Base-by-base conservation (phyloP, 2,797 vertebrate species). In the Myotis daubentonii region DNA sequence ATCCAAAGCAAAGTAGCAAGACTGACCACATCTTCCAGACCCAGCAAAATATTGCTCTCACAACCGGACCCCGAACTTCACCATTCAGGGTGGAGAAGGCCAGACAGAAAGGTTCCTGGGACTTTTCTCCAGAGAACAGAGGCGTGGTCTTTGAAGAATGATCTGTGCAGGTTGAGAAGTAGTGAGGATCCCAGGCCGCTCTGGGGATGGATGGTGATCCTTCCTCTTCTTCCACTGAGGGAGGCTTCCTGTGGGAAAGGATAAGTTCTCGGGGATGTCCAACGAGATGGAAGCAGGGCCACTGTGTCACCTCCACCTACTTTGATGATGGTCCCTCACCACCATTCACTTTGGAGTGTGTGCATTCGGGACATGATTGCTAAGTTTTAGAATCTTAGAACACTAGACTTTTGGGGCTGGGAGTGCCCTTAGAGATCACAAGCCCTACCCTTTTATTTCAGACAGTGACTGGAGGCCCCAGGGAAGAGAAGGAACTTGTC, bases 401-500 rank as follows among this genome's bases (percentile, higher is more conserved):
- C 72, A 55, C 30, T 7, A 60, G 68, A n/a, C 38, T 72, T 79
- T 41, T 2, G 44, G 20, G 22, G 13, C 19, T 87, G 47, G 17
- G 80, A 60, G 13, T 33, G 60, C 57, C 47, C 36, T 82, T 51
- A 89, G 62, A 84, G 33, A 57, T 33, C 38, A 12, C 28, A 28
- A 55, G 41, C 51, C 19, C 23, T 13, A 23, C 28, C 22, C 53
- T 76, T 90, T 79, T 28, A 23, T 75, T 94, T 94, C 49, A 17
- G 38, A 82, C 30, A 49, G 36, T 80, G 36, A 75, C 6, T 22
- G 16, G 79, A 68, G 71, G 57, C 15, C 30, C 33, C 3, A 2
- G 51, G 19, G 38, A 71, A 38, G 55, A 68, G 68, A 79, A 87
- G n/a, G 30, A 85, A 76, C 70, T 92, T 80, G 47, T 51, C 49